phyloP scores from a whole-genome alignment of 2,888 invertebrate species.

The Lingula anatina region DNA sequence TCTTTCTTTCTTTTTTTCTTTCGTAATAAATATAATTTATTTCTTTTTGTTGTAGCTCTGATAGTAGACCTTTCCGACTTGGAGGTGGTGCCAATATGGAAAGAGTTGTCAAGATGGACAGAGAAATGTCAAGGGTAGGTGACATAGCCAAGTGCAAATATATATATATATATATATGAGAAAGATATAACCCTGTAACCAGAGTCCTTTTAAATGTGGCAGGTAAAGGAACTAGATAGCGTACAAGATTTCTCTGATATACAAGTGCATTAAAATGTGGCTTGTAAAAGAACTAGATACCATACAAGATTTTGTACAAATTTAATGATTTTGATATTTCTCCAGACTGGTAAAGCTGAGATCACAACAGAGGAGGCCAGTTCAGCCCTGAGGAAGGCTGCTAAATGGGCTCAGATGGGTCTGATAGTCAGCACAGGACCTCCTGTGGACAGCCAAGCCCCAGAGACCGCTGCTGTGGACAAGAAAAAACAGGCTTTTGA shows the following conservation, averaged over 20 bases:
- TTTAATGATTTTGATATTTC: no score
- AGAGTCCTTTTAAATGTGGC: no score
- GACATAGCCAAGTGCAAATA: no score
- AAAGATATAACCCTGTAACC: no score
- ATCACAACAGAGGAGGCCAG: conserved; percentile 48
- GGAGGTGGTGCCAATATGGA: conserved; percentile 42
- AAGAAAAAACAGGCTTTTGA: conserved; percentile 46
- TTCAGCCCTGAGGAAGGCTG: conserved; percentile 43
- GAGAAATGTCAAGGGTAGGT: conserved; percentile 44
- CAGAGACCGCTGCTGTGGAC: conserved; percentile 27
- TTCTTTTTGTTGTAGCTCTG: conserved; percentile 31
- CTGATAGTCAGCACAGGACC: conserved; percentile 48
- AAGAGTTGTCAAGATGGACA: conserved; percentile 43
- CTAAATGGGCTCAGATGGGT: conserved; percentile 51
- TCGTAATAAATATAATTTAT: no score
- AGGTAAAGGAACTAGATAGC: no score
- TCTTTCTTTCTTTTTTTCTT: no score
- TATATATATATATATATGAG: no score
- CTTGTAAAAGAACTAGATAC: no score
- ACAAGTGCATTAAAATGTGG: no score
- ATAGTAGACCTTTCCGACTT: conserved; percentile 41
- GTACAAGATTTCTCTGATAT: no score
- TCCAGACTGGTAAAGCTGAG: conserved; percentile 42
- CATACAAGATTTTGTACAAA: no score
- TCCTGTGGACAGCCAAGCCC: conserved; percentile 28